Base-by-base conservation (phyloP, 2,797 vertebrate species). In the Pogoniulus pusillus region DNA sequence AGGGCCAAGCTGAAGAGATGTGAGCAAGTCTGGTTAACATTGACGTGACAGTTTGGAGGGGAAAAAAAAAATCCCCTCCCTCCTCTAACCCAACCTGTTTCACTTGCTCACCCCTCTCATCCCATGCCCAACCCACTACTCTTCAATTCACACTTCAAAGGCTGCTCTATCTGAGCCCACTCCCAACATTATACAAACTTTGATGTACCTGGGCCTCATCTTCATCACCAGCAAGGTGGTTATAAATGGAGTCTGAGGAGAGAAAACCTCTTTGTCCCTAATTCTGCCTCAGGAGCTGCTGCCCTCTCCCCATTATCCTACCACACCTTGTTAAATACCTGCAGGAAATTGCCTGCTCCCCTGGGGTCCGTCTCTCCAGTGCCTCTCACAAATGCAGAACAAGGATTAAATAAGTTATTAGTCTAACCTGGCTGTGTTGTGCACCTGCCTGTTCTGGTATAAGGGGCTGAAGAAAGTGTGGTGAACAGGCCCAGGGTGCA, bases 341-440 rank as follows among this genome's bases (percentile, higher is more conserved):
- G 43, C 75, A 93, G 87, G 93, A 94, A 94, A 91, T 76, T 78
- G 71, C 59, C 63, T 64, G 22, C n/a, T 79, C 92, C 77, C 82
- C 82, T 16, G 4, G n/a, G 70, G 71, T 49, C 70, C 9, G 1
- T 30, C 64, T 89, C 73, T 32, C 57, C 35, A 41, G 30, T 3
- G 29, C 47, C 57, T 89, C 51, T 22, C 32, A 79, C 20, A n/a
- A 64, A 51, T 1, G 1, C 20, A 84, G 41, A 76, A 47, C 0
- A 0, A 76, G 80, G 60, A 76, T 64, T 60, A 17, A 43, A 45
- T 34, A 26, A 26, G 26, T 80, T 55, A 43, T 8, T 71, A 59
- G 47, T n/a, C 34, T 37, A 60, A 64, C 35, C 34, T 29, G 60
- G 59, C 47, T 82, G 39, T 45, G 45, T 74, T 85, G 80, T 65